Base-by-base conservation (phyloP, 1,140 invertebrate species). In the Batillaria attramentaria region DNA sequence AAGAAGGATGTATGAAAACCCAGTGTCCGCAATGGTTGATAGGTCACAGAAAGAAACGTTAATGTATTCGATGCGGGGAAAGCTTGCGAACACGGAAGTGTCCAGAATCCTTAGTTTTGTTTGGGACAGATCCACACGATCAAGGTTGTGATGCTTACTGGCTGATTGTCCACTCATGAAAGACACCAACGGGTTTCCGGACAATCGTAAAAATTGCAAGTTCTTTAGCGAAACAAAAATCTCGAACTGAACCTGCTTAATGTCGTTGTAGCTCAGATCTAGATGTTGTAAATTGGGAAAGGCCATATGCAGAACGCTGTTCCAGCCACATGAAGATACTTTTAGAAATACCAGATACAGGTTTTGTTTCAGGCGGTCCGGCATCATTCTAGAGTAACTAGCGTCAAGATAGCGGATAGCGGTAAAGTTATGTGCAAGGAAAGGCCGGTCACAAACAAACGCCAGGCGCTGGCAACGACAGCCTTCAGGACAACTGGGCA, bases 401-500 rank as follows among this genome's bases (percentile, higher is more conserved):
- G 46, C 57, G 72, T 46, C 28, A 37, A 43, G 20, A 16, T 41
- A 72, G 18, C 70, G 70, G 16, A 72, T 46, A 3, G 41, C 31
- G 20, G 42, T 31, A 46, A 73, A 60, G 33, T 43, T 28, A 8
- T 60, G 60, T 18, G 50, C 41, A n/a, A 10, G n/a, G 18, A 78
- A 65, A 28, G 42, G 20, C n/a, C 54, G 35, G 8, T n/a, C 6
- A 37, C 78, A 79, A 10, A 33, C 39, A 39, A 79, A 39, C 1
- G 72, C 41, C 16, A 18, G n/a, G 43, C 35, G 50, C 37, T 39
- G 42, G 50, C 73, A 82, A 5, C 46, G 24, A 31, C 78, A 82
- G 31, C n/a, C 62, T 87, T 37, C 83, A 90, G 70, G 70, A 16
- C 70, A 72, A n/a, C n/a, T n/a, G n/a, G 41, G 41, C 0, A 31